Evolutionary conservation across 1,140 invertebrate genomes (phyloP).

Genomic region (Drosophila repletoides): DNA sequence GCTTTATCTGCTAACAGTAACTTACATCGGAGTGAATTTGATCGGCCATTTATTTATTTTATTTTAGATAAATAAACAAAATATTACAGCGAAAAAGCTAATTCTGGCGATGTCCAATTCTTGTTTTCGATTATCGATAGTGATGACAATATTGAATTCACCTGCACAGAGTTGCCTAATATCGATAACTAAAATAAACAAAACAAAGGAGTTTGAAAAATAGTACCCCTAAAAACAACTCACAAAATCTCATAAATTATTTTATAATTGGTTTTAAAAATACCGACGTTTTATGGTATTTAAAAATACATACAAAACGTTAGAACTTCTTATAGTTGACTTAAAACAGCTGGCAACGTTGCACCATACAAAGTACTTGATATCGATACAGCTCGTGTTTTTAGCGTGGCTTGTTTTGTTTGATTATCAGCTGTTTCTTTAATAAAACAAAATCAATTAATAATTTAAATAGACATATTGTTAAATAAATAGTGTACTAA

Average conservation of each 20-base stretch:
- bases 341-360: too few species aligned
- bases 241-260: too few species aligned
- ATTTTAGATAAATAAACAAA: constrained; percentile 44
- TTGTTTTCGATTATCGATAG: constrained; percentile 19
- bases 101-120: constrained; percentile 30
- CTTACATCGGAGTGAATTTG: constrained; percentile 61
- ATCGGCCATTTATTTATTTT: constrained; percentile 61
- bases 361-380: too few species aligned
- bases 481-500: neutral
- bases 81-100: constrained; percentile 48
- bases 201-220: too few species aligned
- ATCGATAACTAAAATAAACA: constrained; percentile 23
- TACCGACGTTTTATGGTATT: too few species aligned
- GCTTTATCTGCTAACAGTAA: neutral
- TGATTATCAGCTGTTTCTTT: neutral
- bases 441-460: neutral
- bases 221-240: too few species aligned
- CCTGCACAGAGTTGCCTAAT: neutral
- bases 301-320: too few species aligned
- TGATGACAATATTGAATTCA: neutral
- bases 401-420: constrained; percentile 12
- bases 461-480: neutral
- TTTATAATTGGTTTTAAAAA: too few species aligned
- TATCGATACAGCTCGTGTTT: too few species aligned
- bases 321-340: too few species aligned